Percentiles rank a stretch among this genome's conserved stretches.
These are phyloP conservation scores for Neoaliturus tenellus DNA, from an alignment of 2,888 invertebrate species.

Conservation along the genomic window DNA sequence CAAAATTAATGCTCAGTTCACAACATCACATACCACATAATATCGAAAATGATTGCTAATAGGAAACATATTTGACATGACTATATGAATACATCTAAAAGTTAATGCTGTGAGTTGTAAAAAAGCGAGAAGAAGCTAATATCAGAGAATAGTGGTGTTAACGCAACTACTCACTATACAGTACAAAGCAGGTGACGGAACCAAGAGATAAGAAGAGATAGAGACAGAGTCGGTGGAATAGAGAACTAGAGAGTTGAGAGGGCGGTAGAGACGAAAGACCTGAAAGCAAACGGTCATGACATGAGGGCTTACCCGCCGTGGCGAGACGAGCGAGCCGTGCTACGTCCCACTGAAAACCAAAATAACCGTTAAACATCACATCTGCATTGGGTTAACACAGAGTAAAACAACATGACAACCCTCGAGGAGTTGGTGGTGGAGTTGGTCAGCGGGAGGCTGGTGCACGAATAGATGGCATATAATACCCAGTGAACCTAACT, in stretches of 20 bases:
- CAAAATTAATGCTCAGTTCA: too few species aligned
- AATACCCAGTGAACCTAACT: too few species aligned
- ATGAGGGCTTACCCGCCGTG: conserved; percentile 38
- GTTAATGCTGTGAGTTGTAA: not conserved
- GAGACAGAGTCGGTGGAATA: too few species aligned
- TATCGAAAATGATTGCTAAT: too few species aligned
- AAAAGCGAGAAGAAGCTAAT: conserved; percentile 19
- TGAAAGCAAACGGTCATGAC: conserved; percentile 18
- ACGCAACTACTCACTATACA: conserved; percentile 16
- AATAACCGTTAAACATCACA: not conserved
- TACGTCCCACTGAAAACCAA: conserved; percentile 49
- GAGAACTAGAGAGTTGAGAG: not conserved
- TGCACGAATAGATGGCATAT: too few species aligned
- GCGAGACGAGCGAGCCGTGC: not conserved
- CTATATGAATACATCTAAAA: not conserved
- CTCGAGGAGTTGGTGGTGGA: too few species aligned
- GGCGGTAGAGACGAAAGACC: conserved; percentile 3
- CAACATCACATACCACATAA: not conserved
- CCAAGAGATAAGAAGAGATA: conserved; percentile 11
- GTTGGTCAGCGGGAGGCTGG: too few species aligned
- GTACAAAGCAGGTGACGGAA: conserved; percentile 19
- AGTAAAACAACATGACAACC: not conserved
- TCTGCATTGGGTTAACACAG: too few species aligned
- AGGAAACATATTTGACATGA: not conserved
- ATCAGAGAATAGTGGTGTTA: not conserved